A percentile compares a stretch with the other conserved stretches of the same genome.
phyloP scores from a whole-genome alignment of 2,888 invertebrate species.

The Nomada hirtipes region DNA sequence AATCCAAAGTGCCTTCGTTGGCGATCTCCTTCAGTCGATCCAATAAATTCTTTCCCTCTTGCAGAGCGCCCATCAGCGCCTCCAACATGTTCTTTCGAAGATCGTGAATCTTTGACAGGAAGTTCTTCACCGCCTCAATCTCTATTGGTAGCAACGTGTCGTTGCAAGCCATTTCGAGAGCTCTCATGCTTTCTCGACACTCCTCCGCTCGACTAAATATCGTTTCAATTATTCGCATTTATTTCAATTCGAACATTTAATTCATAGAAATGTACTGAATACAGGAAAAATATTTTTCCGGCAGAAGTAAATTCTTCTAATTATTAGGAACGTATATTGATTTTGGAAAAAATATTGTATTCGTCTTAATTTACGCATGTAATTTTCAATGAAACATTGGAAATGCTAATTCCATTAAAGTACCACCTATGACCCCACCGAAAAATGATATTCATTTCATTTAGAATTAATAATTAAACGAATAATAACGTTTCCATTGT shows the following conservation, averaged over 20 bases:
- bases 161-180: conserved; percentile 89
- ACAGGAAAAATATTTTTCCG: too few relatives aligned
- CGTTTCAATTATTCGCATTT: not conserved
- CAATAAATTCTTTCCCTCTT: conserved; percentile 91
- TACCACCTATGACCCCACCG: too few relatives aligned
- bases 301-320: too few relatives aligned
- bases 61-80: conserved; percentile 91
- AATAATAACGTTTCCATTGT: not conserved
- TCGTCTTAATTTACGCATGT: too few relatives aligned
- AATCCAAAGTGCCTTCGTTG: conserved; percentile 90
- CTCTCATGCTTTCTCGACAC: conserved; percentile 89
- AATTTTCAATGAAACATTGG: too few relatives aligned
- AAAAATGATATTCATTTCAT: not conserved
- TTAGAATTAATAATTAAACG: not conserved
- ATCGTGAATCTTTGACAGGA: conserved; percentile 90
- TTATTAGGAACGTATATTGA: too few relatives aligned
- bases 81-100: conserved; percentile 90
- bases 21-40: conserved; percentile 91
- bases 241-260: conserved; percentile 18
- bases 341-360: too few relatives aligned
- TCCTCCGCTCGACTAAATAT: conserved; percentile 87
- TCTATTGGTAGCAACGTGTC: conserved; percentile 89
- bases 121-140: conserved; percentile 89
- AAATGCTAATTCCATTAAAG: too few relatives aligned
- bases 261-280: not conserved